Conservation (phyloP, 2,888 invertebrate species). For the Cotesia congregata region DNA sequence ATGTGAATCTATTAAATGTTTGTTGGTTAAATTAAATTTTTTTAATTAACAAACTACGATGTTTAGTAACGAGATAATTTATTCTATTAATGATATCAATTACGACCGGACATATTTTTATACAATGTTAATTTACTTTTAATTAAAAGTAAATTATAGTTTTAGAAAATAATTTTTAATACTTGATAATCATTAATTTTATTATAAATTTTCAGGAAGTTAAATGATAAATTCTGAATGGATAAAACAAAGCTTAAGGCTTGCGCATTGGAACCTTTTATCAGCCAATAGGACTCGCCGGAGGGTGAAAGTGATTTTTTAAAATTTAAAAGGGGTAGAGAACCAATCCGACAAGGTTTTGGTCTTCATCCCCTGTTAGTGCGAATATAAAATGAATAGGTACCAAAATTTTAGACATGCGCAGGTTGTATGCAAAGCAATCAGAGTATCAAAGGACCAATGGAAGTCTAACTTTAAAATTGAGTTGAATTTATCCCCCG, state of each 20-base stretch:
- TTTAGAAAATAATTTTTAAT: too few species aligned
- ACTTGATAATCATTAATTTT: not conserved
- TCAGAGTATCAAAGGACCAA: conserved; percentile 13
- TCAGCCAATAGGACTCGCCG: conserved; percentile 6
- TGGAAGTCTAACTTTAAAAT: conserved; percentile 31
- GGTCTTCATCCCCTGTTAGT: not conserved
- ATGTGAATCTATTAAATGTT: not conserved
- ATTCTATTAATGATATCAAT: too few species aligned
- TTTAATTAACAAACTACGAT: too few species aligned
- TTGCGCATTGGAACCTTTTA: conserved; percentile 2
- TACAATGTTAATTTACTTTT: too few species aligned
- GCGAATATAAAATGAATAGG: not conserved
- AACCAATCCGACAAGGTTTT: not conserved
- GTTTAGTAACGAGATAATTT: too few species aligned
- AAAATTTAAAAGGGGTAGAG: conserved; percentile 49
- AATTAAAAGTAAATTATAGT: too few species aligned
- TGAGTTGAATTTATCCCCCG: conserved; percentile 24
- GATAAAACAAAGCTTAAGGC: not conserved
- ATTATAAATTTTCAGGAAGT: not conserved
- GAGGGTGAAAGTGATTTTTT: conserved; percentile 45
- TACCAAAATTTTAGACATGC: conserved; percentile 19
- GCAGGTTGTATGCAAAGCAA: conserved; percentile 34
- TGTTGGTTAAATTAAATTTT: too few species aligned
- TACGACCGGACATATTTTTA: too few species aligned
- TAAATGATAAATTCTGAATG: not conserved